Base-by-base conservation (phyloP, 2,888 invertebrate genomes). In the Drosophila anomelani region DNA sequence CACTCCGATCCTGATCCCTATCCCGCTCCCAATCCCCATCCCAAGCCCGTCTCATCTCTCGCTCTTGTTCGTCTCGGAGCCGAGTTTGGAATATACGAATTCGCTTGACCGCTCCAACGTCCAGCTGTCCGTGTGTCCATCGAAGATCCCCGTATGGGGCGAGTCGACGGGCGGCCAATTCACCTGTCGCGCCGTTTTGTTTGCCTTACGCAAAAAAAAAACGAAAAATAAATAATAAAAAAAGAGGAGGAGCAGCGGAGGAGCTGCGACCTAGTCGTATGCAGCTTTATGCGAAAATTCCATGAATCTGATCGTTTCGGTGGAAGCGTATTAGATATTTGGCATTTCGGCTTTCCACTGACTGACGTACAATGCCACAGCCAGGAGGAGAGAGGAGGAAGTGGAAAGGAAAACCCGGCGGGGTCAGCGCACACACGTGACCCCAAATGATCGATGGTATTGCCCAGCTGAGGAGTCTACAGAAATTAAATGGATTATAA, bases 281-380 rank as follows among this genome's bases (percentile, higher is more conserved):
- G 34, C 38, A 26, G 85, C 76, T 78, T 85, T 77, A 81, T 74
- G 78, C 81, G 87, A 87, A 72, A 73, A 89, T 89, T 89, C 90
- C 88, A 80, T 89, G 90, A 90, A 90, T 90, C 80, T 83, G 83
- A 83, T 85, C 88, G 82, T 82, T 84, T 89, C 87, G 89, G 77
- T 87, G 77, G 85, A 85, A 84, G 80, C 77, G 79, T 77, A 84
- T 85, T 85, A 85, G 85, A 85, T 85, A 89, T 89, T 89, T 85
- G 84, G 85, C 85, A 88, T 88, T 85, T 88, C 67, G 77, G 77
- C 78, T 76, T 75, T 79, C 57, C 55, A 41, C 63, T 83, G 88
- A 85, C 84, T 76, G 86, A 88, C 80, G 64, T 84, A 83, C 86
- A 88, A 83, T 85, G 85, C 80, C 79, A 63, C 60, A 59, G 55